Conservation (phyloP, 2,888 invertebrate species). For the Nomada ferruginata region DNA sequence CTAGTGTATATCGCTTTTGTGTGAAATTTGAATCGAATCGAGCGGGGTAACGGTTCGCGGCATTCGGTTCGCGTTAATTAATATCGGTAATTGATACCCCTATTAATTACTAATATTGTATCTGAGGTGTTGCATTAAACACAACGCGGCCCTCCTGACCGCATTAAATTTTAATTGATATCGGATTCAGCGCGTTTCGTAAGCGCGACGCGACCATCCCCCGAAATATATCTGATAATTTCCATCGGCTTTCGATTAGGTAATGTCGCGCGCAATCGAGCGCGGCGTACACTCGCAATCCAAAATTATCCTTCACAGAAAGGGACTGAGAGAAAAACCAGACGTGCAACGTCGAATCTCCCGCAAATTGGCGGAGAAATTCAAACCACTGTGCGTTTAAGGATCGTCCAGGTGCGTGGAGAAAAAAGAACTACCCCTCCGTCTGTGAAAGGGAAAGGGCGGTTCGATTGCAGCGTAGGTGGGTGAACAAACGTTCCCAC, state of each 20-base stretch:
- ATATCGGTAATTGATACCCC: constrained; percentile 38
- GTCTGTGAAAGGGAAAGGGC: constrained; percentile 20
- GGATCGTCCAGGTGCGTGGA: too few relatives aligned
- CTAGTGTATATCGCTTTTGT: not conserved
- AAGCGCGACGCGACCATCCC: not conserved
- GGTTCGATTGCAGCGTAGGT: constrained; percentile 41
- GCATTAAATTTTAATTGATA: constrained; percentile 41
- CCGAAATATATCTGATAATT: not conserved
- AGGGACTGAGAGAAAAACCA: too few relatives aligned
- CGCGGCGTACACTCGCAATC: too few relatives aligned
- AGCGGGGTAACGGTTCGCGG: not conserved
- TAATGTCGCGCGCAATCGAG: too few relatives aligned
- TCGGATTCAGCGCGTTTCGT: constrained; percentile 16
- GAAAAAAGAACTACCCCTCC: not conserved
- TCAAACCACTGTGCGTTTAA: too few relatives aligned
- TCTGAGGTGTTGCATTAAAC: constrained; percentile 42
- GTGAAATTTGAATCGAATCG: constrained; percentile 12
- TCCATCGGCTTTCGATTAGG: not conserved
- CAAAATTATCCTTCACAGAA: too few relatives aligned
- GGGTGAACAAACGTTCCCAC: constrained; percentile 57
- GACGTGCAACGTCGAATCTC: too few relatives aligned
- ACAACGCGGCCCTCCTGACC: constrained; percentile 14
- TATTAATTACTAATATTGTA: constrained; percentile 33
- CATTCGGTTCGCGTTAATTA: constrained; percentile 31
- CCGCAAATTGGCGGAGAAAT: too few relatives aligned